phyloP scores from a whole-genome alignment of 2,797 vertebrate species.

The Coluber constrictor region DNA sequence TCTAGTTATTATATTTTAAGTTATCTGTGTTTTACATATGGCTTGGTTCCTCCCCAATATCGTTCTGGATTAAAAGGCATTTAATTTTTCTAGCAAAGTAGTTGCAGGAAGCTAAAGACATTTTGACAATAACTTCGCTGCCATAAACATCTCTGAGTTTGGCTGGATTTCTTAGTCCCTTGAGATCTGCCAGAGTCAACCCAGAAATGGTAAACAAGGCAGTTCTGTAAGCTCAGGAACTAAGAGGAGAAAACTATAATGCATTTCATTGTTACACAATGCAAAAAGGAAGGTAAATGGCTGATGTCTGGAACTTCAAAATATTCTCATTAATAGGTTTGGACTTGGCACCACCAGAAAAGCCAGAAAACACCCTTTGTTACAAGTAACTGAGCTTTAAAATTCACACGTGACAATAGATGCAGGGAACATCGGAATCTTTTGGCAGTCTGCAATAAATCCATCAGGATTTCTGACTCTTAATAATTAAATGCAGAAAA shows the following conservation, averaged over 20 bases:
- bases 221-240: not conserved
- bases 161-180: not conserved
- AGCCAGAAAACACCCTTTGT: not conserved
- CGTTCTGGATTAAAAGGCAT: not conserved
- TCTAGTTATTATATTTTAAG: not conserved
- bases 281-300: not conserved
- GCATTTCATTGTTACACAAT: not conserved
- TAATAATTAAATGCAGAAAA: not conserved
- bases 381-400: not conserved
- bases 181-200: not conserved
- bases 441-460: not conserved
- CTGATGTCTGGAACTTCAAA: not conserved
- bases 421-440: not conserved
- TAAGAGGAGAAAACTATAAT: not conserved
- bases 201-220: not conserved
- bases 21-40: not conserved
- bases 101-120: not conserved
- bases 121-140: not conserved
- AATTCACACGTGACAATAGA: not conserved
- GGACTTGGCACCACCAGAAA: not conserved
- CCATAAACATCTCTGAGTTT: not conserved
- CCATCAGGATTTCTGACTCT: not conserved
- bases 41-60: not conserved
- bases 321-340: not conserved
- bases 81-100: not conserved